Evolutionary conservation across 2,797 vertebrate genomes (phyloP).

Genomic region (Telmatherina bonti): DNA sequence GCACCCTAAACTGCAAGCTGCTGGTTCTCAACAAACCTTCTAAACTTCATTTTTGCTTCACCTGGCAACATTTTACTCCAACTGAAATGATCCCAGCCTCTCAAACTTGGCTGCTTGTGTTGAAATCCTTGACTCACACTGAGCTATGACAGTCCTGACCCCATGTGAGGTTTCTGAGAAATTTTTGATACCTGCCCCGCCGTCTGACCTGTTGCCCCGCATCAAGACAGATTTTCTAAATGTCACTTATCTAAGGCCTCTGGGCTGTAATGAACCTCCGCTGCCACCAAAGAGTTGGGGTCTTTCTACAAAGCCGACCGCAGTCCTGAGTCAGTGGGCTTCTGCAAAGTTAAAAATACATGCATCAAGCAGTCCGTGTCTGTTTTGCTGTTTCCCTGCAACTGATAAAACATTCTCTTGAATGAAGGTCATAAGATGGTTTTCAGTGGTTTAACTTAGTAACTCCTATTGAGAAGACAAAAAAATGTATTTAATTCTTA

Average conservation of each 20-base stretch:
- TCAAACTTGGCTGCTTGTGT: not conserved
- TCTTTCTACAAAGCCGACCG: not conserved
- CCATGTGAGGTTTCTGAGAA: slow-evolving; percentile 10
- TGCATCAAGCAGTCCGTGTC: not conserved
- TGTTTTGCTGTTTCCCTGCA: not conserved
- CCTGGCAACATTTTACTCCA: not conserved
- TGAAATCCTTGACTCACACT: not conserved
- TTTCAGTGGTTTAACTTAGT: slow-evolving; percentile 1
- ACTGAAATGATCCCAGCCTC: not conserved
- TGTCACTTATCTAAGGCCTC: slow-evolving; percentile 24
- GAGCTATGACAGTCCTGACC: not conserved
- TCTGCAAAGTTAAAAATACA: not conserved
- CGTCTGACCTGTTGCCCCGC: slow-evolving; percentile 4
- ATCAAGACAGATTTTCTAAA: slow-evolving; percentile 24
- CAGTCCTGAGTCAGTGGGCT: not conserved
- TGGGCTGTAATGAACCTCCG: slow-evolving; percentile 12
- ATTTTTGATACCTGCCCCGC: not conserved
- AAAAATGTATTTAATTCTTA: slow-evolving; percentile 12
- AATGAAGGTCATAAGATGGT: not conserved
- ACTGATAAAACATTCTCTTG: not conserved
- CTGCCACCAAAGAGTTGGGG: not conserved
- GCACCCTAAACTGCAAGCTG: not conserved
- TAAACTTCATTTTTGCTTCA: not conserved
- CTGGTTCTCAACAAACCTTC: not conserved
- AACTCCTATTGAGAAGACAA: not conserved